Evolutionary conservation across 1,140 invertebrate genomes (phyloP).

Genomic region (Caenorhabditis remanei): DNA sequence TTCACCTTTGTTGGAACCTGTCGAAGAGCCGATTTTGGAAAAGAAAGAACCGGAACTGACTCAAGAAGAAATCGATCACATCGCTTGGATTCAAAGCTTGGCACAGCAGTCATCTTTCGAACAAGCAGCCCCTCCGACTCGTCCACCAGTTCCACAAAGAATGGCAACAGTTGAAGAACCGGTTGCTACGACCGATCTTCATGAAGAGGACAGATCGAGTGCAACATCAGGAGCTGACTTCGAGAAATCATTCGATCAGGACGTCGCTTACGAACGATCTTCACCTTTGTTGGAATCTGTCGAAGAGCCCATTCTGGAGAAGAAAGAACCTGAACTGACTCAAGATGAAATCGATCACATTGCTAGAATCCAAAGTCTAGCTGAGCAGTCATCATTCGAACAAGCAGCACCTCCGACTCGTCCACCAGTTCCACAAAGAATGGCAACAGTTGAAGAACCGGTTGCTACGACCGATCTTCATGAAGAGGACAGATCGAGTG

Average conservation of each 20-base stretch:
- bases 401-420: not conserved
- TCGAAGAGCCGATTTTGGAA: not conserved
- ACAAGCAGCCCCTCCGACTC: not conserved
- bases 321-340: slow-evolving; percentile 7
- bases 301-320: not conserved
- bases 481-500: slow-evolving; percentile 11
- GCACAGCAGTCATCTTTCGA: slow-evolving; percentile 42
- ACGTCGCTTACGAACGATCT: slow-evolving; percentile 8
- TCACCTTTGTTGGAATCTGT: not conserved
- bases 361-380: slow-evolving; percentile 35
- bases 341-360: slow-evolving; percentile 55
- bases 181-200: not conserved
- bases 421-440: not conserved
- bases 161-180: not conserved
- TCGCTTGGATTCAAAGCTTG: slow-evolving; percentile 35
- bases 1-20: not conserved
- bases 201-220: slow-evolving; percentile 4
- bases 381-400: slow-evolving; percentile 48
- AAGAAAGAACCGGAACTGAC: slow-evolving; percentile 5
- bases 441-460: slow-evolving; percentile 14
- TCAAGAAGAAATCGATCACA: slow-evolving; percentile 52
- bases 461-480: not conserved
- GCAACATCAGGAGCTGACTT: slow-evolving; percentile 23
- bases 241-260: slow-evolving; percentile 4
- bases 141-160: not conserved